Evolutionary conservation across 2,797 vertebrate species (phyloP).

Genomic region (Ambastaia sidthimunki): DNA sequence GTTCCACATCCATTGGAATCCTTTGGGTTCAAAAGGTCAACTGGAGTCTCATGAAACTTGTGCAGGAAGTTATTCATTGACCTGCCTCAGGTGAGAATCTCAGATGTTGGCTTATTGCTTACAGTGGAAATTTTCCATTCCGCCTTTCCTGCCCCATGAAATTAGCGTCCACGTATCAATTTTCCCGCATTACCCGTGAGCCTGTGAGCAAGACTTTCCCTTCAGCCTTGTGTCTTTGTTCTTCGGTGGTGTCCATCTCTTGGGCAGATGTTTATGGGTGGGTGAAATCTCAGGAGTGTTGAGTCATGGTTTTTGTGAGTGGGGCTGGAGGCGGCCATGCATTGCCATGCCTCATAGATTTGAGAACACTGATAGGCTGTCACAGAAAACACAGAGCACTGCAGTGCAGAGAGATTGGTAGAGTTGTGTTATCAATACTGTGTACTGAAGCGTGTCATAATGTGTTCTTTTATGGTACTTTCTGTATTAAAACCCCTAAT

Average conservation of each 20-base stretch:
- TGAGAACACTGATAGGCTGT: slow-evolving; percentile 57
- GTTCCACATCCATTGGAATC: slow-evolving; percentile 42
- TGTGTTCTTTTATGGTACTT: slow-evolving; percentile 46
- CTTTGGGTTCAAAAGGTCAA: slow-evolving; percentile 40
- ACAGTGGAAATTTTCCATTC: slow-evolving; percentile 14
- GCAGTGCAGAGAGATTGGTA: slow-evolving; percentile 50
- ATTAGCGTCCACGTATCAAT: slow-evolving; percentile 19
- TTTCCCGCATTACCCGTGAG: slow-evolving; percentile 26
- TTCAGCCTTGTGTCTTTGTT: slow-evolving; percentile 4
- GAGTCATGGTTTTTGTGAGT: slow-evolving; percentile 48
- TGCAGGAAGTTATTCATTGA: slow-evolving; percentile 16
- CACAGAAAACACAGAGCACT: slow-evolving; percentile 54
- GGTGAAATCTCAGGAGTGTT: slow-evolving; percentile 5
- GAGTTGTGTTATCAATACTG: slow-evolving; percentile 50
- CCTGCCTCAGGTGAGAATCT: slow-evolving; percentile 34
- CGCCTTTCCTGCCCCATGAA: slow-evolving; percentile 22
- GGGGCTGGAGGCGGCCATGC: slow-evolving; percentile 42
- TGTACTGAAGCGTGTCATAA: slow-evolving; percentile 67
- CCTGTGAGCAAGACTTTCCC: slow-evolving; percentile 20
- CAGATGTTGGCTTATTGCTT: slow-evolving; percentile 36
- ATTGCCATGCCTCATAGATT: slow-evolving; percentile 61
- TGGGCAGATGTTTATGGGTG: slow-evolving; percentile 39
- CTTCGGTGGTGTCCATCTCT: slow-evolving; percentile 27
- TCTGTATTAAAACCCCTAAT: slow-evolving; percentile 50
- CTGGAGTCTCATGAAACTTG: neutral